Evolutionary conservation across 1,140 invertebrate genomes (phyloP).

Genomic region (Holcopasites calliopsidis): DNA sequence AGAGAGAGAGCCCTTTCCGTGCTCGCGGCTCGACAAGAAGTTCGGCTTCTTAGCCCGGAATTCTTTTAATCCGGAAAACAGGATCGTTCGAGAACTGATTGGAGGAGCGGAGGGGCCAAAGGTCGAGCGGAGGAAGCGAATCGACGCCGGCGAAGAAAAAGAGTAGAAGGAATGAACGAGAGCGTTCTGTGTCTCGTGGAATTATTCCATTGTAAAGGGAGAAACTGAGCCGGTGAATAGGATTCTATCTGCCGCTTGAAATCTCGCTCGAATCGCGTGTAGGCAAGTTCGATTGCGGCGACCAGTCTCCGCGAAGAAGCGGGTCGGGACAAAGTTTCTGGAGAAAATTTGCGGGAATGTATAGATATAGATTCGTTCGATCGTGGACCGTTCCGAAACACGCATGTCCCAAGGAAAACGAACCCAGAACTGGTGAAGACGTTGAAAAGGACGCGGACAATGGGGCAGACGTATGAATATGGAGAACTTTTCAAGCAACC

Average conservation of each 20-base stretch:
- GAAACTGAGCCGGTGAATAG: too few relatives aligned
- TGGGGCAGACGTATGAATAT: slow-evolving; percentile 35
- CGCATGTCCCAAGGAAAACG: neutral
- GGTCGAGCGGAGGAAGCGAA: slow-evolving; percentile 16
- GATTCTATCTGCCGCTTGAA: too few relatives aligned
- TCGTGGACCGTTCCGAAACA: neutral
- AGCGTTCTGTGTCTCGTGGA: neutral
- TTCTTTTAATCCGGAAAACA: slow-evolving; percentile 62
- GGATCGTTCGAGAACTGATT: slow-evolving; percentile 51
- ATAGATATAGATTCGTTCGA: neutral
- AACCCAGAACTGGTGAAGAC: slow-evolving; percentile 9
- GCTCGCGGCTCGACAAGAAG: slow-evolving; percentile 14
- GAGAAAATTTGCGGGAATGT: neutral
- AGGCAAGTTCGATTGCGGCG: too few relatives aligned
- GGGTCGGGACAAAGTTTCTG: neutral
- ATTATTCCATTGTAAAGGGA: neutral
- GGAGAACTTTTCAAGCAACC: slow-evolving; percentile 9
- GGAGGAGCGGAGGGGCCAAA: slow-evolving; percentile 19
- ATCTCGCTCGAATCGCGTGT: neutral
- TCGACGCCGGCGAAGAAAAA: neutral
- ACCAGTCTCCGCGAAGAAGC: neutral
- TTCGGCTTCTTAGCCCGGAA: slow-evolving; percentile 30
- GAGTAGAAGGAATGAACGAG: neutral
- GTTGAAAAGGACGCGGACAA: slow-evolving; percentile 35
- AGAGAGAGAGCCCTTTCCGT: slow-evolving; percentile 28